Conservation (phyloP, 2,113 vertebrate species). For the Pogonocichla stellata region DNA sequence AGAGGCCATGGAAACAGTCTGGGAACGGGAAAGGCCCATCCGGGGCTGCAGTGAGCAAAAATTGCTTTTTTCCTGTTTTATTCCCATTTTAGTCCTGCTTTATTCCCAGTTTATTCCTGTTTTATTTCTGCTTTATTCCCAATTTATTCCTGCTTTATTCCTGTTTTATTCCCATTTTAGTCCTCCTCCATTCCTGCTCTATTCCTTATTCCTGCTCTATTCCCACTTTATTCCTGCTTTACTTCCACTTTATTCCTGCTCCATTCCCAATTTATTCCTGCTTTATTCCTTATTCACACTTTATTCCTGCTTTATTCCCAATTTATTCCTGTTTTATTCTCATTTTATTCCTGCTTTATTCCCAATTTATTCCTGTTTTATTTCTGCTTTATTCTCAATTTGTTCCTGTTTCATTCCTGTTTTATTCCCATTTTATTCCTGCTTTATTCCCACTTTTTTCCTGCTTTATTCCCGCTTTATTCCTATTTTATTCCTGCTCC, state of each 20-base stretch:
- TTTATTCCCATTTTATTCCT: not conserved
- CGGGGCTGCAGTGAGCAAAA: too few species aligned
- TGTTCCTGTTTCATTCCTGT: not conserved
- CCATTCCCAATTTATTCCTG: accelerated
- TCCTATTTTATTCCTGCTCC: not conserved
- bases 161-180: too few species aligned
- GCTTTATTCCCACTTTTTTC: not conserved
- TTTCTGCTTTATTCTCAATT: not conserved
- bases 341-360: too few species aligned
- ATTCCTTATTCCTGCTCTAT: not conserved
- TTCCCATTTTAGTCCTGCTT: accelerated
- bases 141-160: too few species aligned
- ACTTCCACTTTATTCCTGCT: accelerated
- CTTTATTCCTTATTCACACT: not conserved
- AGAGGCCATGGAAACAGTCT: accelerated
- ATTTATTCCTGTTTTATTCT: too few species aligned
- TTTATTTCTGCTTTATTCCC: not conserved
- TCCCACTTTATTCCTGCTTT: not conserved
- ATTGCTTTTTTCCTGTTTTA: accelerated
- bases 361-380: accelerated
- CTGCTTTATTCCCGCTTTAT: not conserved
- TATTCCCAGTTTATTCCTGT: not conserved
- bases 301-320: not conserved
- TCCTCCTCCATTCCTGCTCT: accelerated
- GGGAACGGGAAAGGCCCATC: accelerated